A percentile compares a stretch with the other conserved stretches of the same genome.
These are phyloP conservation scores for Xiphophorus maculatus DNA, from an alignment of 2,113 vertebrate genomes.

Conservation along the genomic window DNA sequence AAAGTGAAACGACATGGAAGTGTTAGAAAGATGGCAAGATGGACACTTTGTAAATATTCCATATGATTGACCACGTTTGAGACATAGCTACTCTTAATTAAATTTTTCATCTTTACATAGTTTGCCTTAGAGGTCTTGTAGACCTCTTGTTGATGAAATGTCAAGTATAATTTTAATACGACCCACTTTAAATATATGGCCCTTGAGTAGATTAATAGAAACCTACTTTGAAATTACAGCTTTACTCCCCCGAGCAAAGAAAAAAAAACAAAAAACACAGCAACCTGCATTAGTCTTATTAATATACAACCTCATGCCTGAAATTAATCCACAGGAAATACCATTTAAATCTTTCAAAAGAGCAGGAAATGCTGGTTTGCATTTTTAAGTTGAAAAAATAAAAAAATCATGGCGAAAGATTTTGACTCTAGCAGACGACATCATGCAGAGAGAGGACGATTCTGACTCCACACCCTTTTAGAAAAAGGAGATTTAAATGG, in stretches of 20 bases:
- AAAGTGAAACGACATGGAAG: background rate
- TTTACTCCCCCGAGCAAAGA: slow-evolving; percentile 53
- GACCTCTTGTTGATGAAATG: slow-evolving; percentile 66
- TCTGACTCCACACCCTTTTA: slow-evolving; percentile 56
- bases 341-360: slow-evolving; percentile 70
- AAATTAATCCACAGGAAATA: slow-evolving; percentile 65
- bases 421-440: slow-evolving; percentile 41
- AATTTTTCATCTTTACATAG: slow-evolving; percentile 55
- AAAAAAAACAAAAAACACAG: slow-evolving; percentile 61
- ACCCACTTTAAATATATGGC: slow-evolving; percentile 62
- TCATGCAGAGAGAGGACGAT: slow-evolving; percentile 46
- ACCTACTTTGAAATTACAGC: slow-evolving; percentile 52
- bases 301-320: slow-evolving; percentile 51
- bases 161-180: slow-evolving; percentile 68
- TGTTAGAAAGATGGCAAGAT: slow-evolving; percentile 25
- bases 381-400: slow-evolving; percentile 61
- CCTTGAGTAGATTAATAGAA: slow-evolving; percentile 66
- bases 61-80: slow-evolving; percentile 26
- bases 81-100: slow-evolving; percentile 35
- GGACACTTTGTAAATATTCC: slow-evolving; percentile 40
- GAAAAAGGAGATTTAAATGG: slow-evolving; percentile 80
- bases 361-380: slow-evolving; percentile 39
- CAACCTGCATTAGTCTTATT: slow-evolving; percentile 55
- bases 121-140: slow-evolving; percentile 55
- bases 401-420: slow-evolving; percentile 74